Base-by-base conservation (phyloP, 2,888 invertebrate genomes). In the Ecliptopera silaceata region DNA sequence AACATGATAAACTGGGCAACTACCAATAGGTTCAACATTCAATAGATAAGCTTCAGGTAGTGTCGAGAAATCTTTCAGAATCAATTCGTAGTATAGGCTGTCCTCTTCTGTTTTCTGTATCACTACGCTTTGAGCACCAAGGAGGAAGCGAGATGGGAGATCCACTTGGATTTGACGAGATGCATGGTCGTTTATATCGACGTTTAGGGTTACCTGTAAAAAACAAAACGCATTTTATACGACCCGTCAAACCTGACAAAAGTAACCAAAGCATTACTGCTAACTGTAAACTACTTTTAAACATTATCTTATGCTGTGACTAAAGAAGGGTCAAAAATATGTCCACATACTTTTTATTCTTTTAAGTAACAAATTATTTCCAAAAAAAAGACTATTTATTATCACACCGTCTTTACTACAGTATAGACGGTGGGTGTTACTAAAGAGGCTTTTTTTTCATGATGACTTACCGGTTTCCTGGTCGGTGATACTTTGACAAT, bases 401-500 rank as follows among this genome's bases (percentile, higher is more conserved):
- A n/a, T n/a, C n/a, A n/a, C n/a, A n/a, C n/a, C n/a, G n/a, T n/a
- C n/a, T n/a, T n/a, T n/a, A n/a, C n/a, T n/a, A n/a, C n/a, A n/a
- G n/a, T n/a, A n/a, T n/a, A n/a, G n/a, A n/a, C n/a, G n/a, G n/a
- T n/a, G n/a, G n/a, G n/a, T n/a, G n/a, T n/a, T n/a, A n/a, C n/a
- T n/a, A n/a, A n/a, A n/a, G n/a, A n/a, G n/a, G n/a, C n/a, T n/a
- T n/a, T n/a, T n/a, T n/a, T n/a, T n/a, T n/a, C n/a, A n/a, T n/a
- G n/a, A 31, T 6, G 2, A 39, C 88, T 79, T 86, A 93, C 93
- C 72, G 92, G 91, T 80, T 93, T 93, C 65, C 83, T 88, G 11
- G 93, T 93, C 8, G 94, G 93, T 20, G 93, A 91, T 18, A 96
- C 92, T 76, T 93, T 93, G 18, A 97, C 87, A 8, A 96, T 78